Percentiles rank a stretch among this genome's conserved stretches.
Evolutionary conservation across 92 coral and sea anemone genomes (phyloP).

Genomic region (Paramuricea clavata): DNA sequence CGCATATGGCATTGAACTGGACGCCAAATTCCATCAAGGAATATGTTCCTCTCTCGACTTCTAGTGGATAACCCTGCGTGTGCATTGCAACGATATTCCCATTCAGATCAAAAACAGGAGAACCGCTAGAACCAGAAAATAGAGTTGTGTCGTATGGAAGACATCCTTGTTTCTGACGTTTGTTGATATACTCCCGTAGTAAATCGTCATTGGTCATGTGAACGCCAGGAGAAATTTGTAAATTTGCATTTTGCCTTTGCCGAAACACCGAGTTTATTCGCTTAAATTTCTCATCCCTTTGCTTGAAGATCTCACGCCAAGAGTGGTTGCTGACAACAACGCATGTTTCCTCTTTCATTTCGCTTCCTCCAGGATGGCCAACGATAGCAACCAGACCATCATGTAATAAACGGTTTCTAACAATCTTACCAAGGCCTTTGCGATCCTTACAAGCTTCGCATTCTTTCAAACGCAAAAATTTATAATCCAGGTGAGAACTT

Average conservation of each 20-base stretch:
- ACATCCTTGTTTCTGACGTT: not conserved
- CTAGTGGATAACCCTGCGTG: not conserved
- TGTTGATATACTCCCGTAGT: not conserved
- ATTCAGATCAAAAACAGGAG: too few species aligned
- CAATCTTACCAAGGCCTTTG: too few species aligned
- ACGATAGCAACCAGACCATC: too few species aligned
- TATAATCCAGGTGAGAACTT: too few species aligned
- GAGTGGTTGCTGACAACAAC: not conserved
- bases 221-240: not conserved
- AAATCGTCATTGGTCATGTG: not conserved
- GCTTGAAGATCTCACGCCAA: not conserved
- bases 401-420: not conserved
- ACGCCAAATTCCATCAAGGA: too few species aligned
- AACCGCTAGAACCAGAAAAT: not conserved
- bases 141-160: slow-evolving; percentile 19
- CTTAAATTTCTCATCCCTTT: not conserved
- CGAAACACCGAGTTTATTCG: too few species aligned
- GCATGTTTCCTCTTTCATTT: too few species aligned
- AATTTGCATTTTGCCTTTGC: too few species aligned
- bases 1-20: too few species aligned
- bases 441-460: not conserved
- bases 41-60: not conserved
- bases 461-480: not conserved
- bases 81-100: slow-evolving; percentile 2
- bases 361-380: not conserved